Conservation (phyloP, 2,797 vertebrate genomes). For the Dicrostonyx torquatus region DNA sequence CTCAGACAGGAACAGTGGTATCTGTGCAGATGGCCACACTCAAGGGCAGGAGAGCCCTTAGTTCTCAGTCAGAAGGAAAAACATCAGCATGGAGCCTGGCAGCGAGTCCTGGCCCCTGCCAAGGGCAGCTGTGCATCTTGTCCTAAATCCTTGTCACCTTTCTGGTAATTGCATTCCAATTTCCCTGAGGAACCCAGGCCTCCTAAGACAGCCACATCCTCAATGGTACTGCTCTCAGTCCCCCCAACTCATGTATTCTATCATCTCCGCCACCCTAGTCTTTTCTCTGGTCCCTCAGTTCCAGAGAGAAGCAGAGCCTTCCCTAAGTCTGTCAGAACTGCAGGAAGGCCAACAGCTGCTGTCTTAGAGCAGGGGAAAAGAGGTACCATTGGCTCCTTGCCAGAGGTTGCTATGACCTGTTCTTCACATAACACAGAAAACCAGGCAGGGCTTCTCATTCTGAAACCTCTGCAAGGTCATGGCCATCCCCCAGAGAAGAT, state of each 20-base stretch:
- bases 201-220: neutral
- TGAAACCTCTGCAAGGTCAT: neutral
- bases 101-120: neutral
- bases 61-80: neutral
- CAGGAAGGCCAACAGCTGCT: slow-evolving; percentile 4
- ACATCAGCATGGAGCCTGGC: neutral
- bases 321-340: neutral
- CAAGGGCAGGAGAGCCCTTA: neutral
- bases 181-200: neutral
- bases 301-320: neutral
- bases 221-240: neutral
- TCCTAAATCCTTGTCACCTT: neutral
- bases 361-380: neutral
- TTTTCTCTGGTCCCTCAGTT: neutral
- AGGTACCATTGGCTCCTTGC: neutral
- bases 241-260: neutral
- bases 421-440: neutral
- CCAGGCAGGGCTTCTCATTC: neutral
- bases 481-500: neutral
- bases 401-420: neutral
- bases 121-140: neutral
- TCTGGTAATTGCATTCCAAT: neutral
- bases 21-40: neutral
- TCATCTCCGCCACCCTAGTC: neutral
- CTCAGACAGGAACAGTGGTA: neutral